Evolutionary conservation across 2,797 vertebrate genomes (phyloP), one percentile per base, ranked within the genome.

Genomic region (Gobionotothen gibberifrons): DNA sequence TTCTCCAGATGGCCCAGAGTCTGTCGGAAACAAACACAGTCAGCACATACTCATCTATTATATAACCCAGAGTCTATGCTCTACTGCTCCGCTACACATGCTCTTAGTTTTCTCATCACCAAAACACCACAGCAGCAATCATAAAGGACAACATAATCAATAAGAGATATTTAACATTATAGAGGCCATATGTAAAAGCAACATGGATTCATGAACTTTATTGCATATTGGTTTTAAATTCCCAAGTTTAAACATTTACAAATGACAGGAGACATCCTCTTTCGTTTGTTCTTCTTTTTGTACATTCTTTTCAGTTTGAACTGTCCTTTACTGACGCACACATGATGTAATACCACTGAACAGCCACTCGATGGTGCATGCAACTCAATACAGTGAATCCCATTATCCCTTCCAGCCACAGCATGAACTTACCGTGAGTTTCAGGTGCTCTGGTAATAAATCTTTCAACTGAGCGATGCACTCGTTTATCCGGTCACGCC

Each of bases 1-100:
- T 99, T 99, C 93, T 99, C 98, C 95, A 99, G 92, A 92, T 99
- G 98, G 72, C 98, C 98, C 85, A 99, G 89, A 69, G 98, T 99
- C 98, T 99, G 93, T 69, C 85, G 88, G 74, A 88, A 75, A 87
- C 75, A 78, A 88, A 86, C 76, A 86, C 60, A 64, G 84, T 92
- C 85, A 90, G 89, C 88, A 88, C 69, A 83, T 80, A 68, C 44
- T 72, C 67, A 15, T 49, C 29, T 57, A 66, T 83, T 85, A 85
- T 39, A 61, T 26, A 89, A 88, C 70, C 76, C 9, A 12, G 32
- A 63, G 61, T 54, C 56, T 49, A 69, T 43, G 16, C 69, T 64
- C 17, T 32, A n/a, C 57, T 17, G 52, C 29, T 36, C 44, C n/a
- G 66, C 44, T 5, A 9, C 26, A 17, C 58, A 46, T 13, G n/a